phyloP scores from a whole-genome alignment of 2,888 invertebrate species.

The Erpobdella octoculata region DNA sequence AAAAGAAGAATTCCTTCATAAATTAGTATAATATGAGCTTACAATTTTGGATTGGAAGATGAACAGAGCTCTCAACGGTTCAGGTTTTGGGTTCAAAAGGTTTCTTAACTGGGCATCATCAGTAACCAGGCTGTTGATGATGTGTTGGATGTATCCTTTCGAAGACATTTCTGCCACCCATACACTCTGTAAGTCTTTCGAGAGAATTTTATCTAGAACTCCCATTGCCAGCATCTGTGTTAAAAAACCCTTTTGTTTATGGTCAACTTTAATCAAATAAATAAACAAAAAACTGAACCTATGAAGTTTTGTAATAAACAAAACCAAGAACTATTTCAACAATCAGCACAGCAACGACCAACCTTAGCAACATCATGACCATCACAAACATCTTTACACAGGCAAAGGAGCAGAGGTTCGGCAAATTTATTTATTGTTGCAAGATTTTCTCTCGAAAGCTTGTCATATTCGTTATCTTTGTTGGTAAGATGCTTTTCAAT shows the following conservation, averaged over 20 bases:
- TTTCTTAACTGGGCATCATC: slow-evolving; percentile 59
- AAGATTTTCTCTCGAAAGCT: slow-evolving; percentile 54
- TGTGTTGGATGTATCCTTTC: slow-evolving; percentile 66
- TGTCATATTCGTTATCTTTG: slow-evolving; percentile 48
- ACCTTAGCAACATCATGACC: slow-evolving; percentile 78
- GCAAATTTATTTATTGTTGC: slow-evolving; percentile 68
- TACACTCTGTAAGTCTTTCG: slow-evolving; percentile 60
- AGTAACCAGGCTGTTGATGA: slow-evolving; percentile 71
- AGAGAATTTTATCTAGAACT: slow-evolving; percentile 70
- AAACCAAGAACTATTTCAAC: background rate
- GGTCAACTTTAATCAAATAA: background rate
- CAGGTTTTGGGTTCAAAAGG: slow-evolving; percentile 51
- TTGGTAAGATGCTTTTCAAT: slow-evolving; percentile 34
- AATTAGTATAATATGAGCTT: slow-evolving; percentile 25
- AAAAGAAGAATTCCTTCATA: background rate
- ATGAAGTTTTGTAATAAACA: background rate
- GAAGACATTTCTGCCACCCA: slow-evolving; percentile 57
- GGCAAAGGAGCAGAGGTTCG: slow-evolving; percentile 68
- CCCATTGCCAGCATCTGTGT: slow-evolving; percentile 70
- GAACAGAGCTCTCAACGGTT: slow-evolving; percentile 65
- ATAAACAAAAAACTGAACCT: background rate
- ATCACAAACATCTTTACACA: slow-evolving; percentile 78
- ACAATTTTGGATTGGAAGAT: slow-evolving; percentile 79
- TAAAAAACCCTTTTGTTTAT: background rate
- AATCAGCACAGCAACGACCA: background rate